Conservation (phyloP, 2,113 vertebrate species). For the Vulpes ferrilata region DNA sequence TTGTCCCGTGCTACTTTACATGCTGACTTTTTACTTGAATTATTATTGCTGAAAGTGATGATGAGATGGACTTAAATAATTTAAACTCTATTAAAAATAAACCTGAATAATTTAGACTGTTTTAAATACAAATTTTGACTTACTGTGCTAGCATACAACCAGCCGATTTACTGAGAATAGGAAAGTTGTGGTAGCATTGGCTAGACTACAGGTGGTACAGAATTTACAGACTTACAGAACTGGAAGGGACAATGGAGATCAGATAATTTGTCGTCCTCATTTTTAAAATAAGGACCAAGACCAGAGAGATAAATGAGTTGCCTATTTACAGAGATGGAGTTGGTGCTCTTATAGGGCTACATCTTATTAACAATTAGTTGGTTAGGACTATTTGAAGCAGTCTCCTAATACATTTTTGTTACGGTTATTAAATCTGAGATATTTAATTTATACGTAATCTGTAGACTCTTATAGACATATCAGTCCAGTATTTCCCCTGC, state of each 20-base stretch:
- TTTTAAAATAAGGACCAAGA: not conserved
- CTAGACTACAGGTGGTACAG: not conserved
- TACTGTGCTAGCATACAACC: not conserved
- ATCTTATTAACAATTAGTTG: not conserved
- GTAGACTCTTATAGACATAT: not conserved
- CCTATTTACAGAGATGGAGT: not conserved
- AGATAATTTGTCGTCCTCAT: not conserved
- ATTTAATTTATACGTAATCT: slow-evolving; percentile 45
- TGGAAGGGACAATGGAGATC: not conserved
- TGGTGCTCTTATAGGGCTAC: not conserved
- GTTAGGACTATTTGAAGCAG: not conserved
- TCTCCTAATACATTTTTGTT: slow-evolving; percentile 15
- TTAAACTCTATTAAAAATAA: slow-evolving; percentile 53
- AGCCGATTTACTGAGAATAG: not conserved
- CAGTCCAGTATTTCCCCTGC: not conserved
- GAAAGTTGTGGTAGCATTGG: not conserved
- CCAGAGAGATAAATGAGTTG: not conserved
- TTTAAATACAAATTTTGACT: slow-evolving; percentile 28
- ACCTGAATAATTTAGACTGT: slow-evolving; percentile 52
- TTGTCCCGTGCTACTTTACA: not conserved
- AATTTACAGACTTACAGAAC: not conserved
- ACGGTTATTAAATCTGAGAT: not conserved
- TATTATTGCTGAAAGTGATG: not conserved
- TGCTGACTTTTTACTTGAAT: not conserved
- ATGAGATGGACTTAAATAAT: slow-evolving; percentile 42